Conservation (phyloP, 1,140 invertebrate species). For the Contarinia nasturtii region DNA sequence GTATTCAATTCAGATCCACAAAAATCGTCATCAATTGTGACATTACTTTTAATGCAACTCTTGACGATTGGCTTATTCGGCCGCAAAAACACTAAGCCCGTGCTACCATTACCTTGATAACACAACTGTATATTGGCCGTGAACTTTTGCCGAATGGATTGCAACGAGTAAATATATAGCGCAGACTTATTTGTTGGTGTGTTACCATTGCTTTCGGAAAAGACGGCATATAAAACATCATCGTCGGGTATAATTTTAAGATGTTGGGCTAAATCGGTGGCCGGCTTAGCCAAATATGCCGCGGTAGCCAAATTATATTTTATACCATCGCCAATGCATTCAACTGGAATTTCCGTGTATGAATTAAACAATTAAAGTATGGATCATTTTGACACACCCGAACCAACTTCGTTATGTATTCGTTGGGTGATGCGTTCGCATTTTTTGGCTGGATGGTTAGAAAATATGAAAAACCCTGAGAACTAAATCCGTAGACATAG, state of each 20-base stretch:
- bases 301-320: conserved; percentile 87
- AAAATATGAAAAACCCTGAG: conserved; percentile 92
- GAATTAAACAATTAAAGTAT: conserved; percentile 95
- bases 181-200: conserved; percentile 23
- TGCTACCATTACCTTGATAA: conserved; percentile 73
- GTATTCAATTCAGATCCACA: conserved; percentile 92
- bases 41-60: conserved; percentile 77
- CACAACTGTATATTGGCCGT: conserved; percentile 95
- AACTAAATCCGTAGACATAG: conserved; percentile 91
- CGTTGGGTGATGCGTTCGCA: conserved; percentile 39
- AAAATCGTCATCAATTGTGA: conserved; percentile 87
- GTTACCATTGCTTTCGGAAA: conserved; percentile 60
- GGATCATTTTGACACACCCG: conserved; percentile 91
- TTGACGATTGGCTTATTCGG: conserved; percentile 67
- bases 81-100: conserved; percentile 82
- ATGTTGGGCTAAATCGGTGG: conserved; percentile 69
- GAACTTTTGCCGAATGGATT: conserved; percentile 81
- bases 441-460: conserved; percentile 81
- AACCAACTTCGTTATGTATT: conserved; percentile 84
- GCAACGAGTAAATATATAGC: conserved; percentile 87
- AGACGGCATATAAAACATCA: conserved; percentile 87
- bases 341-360: conserved; percentile 93
- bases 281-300: conserved; percentile 81
- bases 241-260: conserved; percentile 78
- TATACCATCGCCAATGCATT: conserved; percentile 61